Conservation (phyloP, 1,140 invertebrate species). For the Drosophila tani region DNA sequence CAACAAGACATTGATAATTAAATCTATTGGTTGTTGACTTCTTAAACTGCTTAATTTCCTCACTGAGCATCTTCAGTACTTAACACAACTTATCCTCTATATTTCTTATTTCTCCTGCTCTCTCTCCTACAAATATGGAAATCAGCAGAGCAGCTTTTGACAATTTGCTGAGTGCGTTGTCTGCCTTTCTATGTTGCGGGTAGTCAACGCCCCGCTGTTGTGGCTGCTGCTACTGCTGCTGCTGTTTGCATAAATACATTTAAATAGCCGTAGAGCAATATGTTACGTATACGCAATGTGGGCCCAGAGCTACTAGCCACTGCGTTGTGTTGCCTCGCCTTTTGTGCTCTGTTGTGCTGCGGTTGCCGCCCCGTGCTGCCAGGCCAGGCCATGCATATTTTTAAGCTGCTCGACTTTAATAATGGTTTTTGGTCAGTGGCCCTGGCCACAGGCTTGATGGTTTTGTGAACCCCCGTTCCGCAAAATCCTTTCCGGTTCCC, state of each 20-base stretch:
- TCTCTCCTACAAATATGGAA: slow-evolving; percentile 17
- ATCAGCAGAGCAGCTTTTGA: slow-evolving; percentile 74
- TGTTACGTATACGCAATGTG: slow-evolving; percentile 77
- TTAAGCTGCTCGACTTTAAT: slow-evolving; percentile 76
- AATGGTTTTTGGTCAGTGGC: slow-evolving; percentile 75
- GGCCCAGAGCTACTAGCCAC: slow-evolving; percentile 34
- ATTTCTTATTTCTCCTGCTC: neutral
- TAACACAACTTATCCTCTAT: neutral
- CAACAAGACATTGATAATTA: no score
- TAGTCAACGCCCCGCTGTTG: slow-evolving; percentile 32
- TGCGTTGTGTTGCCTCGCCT: slow-evolving; percentile 7
- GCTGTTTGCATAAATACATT: slow-evolving; percentile 79
- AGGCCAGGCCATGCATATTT: slow-evolving; percentile 63
- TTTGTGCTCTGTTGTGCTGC: slow-evolving; percentile 26
- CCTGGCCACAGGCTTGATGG: slow-evolving; percentile 60
- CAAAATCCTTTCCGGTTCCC: slow-evolving; percentile 23
- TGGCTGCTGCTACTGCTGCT: slow-evolving; percentile 30
- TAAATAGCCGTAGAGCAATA: slow-evolving; percentile 75
- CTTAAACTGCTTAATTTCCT: neutral
- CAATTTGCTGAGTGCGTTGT: slow-evolving; percentile 72
- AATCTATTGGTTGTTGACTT: neutral
- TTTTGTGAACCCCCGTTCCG: slow-evolving; percentile 28
- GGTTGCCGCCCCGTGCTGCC: slow-evolving; percentile 47
- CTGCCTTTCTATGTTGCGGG: slow-evolving; percentile 22
- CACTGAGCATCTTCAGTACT: neutral